Percentiles rank a stretch among this genome's conserved stretches.
Evolutionary conservation across 92 coral and sea anemone species (phyloP).

Genomic region (Umimayanthus chanpuru): DNA sequence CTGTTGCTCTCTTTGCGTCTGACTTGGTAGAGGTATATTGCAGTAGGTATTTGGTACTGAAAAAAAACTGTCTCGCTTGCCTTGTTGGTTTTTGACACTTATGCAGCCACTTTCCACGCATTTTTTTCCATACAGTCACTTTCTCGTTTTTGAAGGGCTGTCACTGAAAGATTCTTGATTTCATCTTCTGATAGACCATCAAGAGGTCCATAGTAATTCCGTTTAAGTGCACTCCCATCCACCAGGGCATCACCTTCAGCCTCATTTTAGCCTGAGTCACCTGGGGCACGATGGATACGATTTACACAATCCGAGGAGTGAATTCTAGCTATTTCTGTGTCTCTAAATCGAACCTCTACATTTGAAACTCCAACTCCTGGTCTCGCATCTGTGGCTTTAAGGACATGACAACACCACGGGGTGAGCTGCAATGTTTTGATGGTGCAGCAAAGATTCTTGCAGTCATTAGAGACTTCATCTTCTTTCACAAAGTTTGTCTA

Average conservation of each 20-base stretch:
- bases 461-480: too few species aligned
- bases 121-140: constrained; percentile 41
- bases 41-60: constrained; percentile 45
- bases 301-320: not conserved
- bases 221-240: constrained; percentile 37
- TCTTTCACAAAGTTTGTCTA: too few species aligned
- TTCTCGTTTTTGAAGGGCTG: constrained; percentile 34
- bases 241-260: constrained; percentile 28
- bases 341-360: constrained; percentile 34
- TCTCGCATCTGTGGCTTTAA: constrained; percentile 10
- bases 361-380: too few species aligned
- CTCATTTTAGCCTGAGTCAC: constrained; percentile 38
- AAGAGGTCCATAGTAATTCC: constrained; percentile 43
- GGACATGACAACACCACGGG: constrained; percentile 38
- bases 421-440: constrained; percentile 5
- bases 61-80: constrained; percentile 49
- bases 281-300: constrained; percentile 29
- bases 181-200: constrained; percentile 43
- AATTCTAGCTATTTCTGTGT: constrained; percentile 34
- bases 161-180: constrained; percentile 36
- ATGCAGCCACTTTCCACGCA: constrained; percentile 43
- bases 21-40: constrained; percentile 60
- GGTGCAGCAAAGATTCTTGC: too few species aligned
- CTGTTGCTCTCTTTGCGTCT: too few species aligned
- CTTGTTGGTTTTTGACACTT: constrained; percentile 31